phyloP scores from a whole-genome alignment of 2,888 invertebrate species.

The Hirtodrosophila cameraria region DNA sequence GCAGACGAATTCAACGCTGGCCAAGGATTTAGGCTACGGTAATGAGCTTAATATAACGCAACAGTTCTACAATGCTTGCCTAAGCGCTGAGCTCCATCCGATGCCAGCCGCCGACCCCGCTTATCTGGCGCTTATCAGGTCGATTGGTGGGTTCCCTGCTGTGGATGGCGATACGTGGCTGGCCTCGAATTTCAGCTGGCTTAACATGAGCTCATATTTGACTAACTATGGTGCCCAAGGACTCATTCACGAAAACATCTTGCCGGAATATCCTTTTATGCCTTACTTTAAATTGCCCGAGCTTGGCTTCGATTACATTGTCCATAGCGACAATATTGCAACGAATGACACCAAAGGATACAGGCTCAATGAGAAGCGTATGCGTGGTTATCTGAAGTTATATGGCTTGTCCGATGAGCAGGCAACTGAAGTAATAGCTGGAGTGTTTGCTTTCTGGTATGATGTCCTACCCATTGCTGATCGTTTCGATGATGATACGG shows the following conservation, averaged over 20 bases:
- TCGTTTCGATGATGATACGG: constrained; percentile 51
- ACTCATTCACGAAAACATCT: constrained; percentile 68
- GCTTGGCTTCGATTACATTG: constrained; percentile 78
- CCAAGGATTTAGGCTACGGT: constrained; percentile 53
- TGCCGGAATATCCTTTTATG: constrained; percentile 67
- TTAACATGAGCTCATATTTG: constrained; percentile 81
- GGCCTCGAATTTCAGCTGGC: constrained; percentile 77
- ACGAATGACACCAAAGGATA: constrained; percentile 75
- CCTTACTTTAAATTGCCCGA: constrained; percentile 79
- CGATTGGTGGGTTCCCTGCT: constrained; percentile 82
- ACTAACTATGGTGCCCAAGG: constrained; percentile 71
- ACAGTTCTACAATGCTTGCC: constrained; percentile 73
- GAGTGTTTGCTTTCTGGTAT: constrained; percentile 74
- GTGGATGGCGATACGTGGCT: constrained; percentile 73
- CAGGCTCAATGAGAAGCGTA: constrained; percentile 69
- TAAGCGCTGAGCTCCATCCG: constrained; percentile 70
- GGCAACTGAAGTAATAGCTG: constrained; percentile 54
- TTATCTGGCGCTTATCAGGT: constrained; percentile 73
- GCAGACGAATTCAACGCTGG: constrained; percentile 45
- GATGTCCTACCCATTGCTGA: constrained; percentile 57
- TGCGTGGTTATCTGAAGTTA: constrained; percentile 68
- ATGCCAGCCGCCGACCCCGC: constrained; percentile 65
- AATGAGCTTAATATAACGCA: constrained; percentile 71
- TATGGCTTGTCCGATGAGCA: constrained; percentile 66
- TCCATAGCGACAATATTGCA: constrained; percentile 77